Conservation (phyloP, 1,140 invertebrate species). For the Lepeophtheirus salmonis region DNA sequence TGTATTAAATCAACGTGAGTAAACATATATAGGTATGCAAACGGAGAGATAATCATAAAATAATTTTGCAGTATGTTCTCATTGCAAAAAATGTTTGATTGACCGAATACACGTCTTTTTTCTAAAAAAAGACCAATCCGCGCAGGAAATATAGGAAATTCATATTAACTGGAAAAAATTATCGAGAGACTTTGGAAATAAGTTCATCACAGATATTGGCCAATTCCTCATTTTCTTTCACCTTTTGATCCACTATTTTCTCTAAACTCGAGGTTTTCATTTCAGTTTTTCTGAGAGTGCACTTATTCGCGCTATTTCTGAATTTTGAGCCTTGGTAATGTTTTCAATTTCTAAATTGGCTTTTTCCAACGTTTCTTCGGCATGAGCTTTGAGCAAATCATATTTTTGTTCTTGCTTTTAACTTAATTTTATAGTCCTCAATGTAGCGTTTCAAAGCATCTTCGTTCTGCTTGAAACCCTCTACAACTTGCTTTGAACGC, state of each 20-base stretch:
- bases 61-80: no score
- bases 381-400: slow-evolving; percentile 37
- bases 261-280: slow-evolving; percentile 39
- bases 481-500: slow-evolving; percentile 38
- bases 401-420: slow-evolving; percentile 39
- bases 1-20: no score
- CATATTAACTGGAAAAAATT: not conserved
- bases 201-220: slow-evolving; percentile 55
- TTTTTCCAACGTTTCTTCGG: slow-evolving; percentile 40
- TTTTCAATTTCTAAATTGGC: slow-evolving; percentile 49
- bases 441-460: slow-evolving; percentile 21
- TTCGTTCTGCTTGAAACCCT: slow-evolving; percentile 43
- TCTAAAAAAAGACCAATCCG: no score
- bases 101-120: no score
- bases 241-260: slow-evolving; percentile 44
- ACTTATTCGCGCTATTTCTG: slow-evolving; percentile 46
- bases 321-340: slow-evolving; percentile 37
- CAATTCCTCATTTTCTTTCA: slow-evolving; percentile 46
- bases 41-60: no score
- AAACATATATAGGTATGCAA: no score
- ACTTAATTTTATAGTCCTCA: slow-evolving; percentile 27
- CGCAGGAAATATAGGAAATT: no score
- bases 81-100: no score
- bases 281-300: slow-evolving; percentile 53
- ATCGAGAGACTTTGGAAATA: slow-evolving; percentile 34